phyloP scores from a whole-genome alignment of 2,888 invertebrate genomes.

The Esperia sulphurella region DNA sequence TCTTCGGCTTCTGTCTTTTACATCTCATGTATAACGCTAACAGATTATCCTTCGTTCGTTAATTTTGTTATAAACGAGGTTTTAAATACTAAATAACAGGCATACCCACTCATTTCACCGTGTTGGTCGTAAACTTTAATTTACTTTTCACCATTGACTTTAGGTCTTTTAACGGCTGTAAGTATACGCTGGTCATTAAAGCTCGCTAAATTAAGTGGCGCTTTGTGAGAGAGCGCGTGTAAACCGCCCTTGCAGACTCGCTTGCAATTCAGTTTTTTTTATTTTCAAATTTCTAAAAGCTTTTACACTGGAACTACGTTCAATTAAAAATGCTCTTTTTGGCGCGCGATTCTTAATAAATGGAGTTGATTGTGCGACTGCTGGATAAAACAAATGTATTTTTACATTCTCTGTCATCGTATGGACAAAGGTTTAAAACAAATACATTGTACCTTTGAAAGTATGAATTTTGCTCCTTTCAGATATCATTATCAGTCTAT shows the following conservation, averaged over 20 bases:
- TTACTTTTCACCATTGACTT: conserved; percentile 36
- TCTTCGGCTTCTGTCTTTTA: too few species aligned
- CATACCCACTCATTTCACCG: neutral
- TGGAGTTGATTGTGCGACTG: conserved; percentile 32
- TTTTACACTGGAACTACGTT: conserved; percentile 51
- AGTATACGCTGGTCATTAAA: conserved; percentile 38
- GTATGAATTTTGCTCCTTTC: too few species aligned
- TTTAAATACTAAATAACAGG: neutral
- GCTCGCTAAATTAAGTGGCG: conserved; percentile 49
- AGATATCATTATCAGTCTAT: too few species aligned
- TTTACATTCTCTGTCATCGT: neutral
- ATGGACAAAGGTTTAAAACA: too few species aligned
- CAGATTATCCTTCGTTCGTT: too few species aligned
- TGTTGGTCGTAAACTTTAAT: conserved; percentile 33
- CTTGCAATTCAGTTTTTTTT: conserved; percentile 40
- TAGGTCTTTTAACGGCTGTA: conserved; percentile 30
- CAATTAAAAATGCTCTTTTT: conserved; percentile 53
- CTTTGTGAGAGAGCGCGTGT: conserved; percentile 50
- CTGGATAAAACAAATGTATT: neutral
- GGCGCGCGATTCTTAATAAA: conserved; percentile 32
- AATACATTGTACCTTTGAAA: too few species aligned
- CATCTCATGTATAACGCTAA: too few species aligned
- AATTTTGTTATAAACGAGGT: too few species aligned
- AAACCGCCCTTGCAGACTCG: conserved; percentile 46
- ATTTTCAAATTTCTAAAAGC: conserved; percentile 58